Evolutionary conservation across 2,113 vertebrate genomes (phyloP), one percentile per base, ranked within the genome.

Genomic region (Rhea pennata): DNA sequence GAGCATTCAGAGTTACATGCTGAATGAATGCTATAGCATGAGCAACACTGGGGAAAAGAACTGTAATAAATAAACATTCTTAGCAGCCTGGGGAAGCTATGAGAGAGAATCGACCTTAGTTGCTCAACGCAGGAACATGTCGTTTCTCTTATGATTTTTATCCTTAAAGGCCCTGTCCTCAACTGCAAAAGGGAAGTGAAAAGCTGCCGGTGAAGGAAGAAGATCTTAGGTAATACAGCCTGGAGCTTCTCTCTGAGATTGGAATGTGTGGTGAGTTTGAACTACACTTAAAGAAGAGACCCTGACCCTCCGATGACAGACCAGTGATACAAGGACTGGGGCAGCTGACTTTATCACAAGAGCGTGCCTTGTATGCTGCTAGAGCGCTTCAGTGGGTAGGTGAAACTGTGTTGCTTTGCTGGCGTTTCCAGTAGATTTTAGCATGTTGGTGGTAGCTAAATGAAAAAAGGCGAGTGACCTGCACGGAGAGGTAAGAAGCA

Each of bases 71-170:
- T 27, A 15, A 50, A 67, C 1, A 1, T 42, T 22, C 53, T 39
- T 33, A 46, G 39, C 54, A 69, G 69, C 33, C 46, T 29, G 7
- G 42, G n/a, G 56, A 31, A 79, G 40, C 27, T 44, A 17, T 0
- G 17, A 80, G 23, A 27, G 46, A 21, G 48, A 27, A 54, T 36
- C n/a, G 15, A 46, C 70, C 62, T 46, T 31, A 12, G 44, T 3
- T 1, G 26, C 44, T 92, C 8, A 1, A 6, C 9, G 39, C 48
- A 21, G 69, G n/a, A 61, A 5, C 40, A 23, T 6, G 1, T 4
- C 3, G 14, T 24, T 73, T 69, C 72, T 77, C 16, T n/a, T 53
- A 23, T 6, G 5, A 72, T 73, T 64, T 40, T 50, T 53, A 0
- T 8, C 59, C 61, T 26, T 53, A 14, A 53, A 23, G 4, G 4